phyloP scores from a whole-genome alignment of 1,140 invertebrate species.

The Drosophila bocqueti region DNA sequence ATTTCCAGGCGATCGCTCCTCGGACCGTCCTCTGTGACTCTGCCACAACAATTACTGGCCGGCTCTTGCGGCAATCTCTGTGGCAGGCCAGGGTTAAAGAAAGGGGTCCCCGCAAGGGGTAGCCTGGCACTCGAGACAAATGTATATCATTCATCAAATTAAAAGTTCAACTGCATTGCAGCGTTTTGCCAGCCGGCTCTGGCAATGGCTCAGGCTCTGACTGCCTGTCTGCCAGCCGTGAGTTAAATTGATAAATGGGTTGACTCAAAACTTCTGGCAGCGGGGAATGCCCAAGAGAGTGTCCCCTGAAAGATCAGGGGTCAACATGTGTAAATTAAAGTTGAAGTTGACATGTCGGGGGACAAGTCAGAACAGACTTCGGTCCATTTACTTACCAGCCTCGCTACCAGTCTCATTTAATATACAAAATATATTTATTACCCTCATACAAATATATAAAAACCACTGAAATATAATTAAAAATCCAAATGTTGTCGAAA shows the following conservation, averaged over 20 bases:
- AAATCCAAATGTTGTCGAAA: not conserved
- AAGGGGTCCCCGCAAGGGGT: slow-evolving; percentile 12
- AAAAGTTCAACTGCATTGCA: slow-evolving; percentile 77
- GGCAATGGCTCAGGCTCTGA: slow-evolving; percentile 5
- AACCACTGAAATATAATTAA: not conserved
- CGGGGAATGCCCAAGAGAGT: not conserved
- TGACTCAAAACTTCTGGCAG: slow-evolving; percentile 15
- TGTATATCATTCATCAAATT: slow-evolving; percentile 84
- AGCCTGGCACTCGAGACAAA: slow-evolving; percentile 75
- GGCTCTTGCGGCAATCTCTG: slow-evolving; percentile 61
- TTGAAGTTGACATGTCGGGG: not conserved
- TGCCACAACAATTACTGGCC: slow-evolving; percentile 70
- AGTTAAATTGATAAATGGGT: slow-evolving; percentile 58
- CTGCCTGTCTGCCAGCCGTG: slow-evolving; percentile 56
- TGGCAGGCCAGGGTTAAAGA: slow-evolving; percentile 16
- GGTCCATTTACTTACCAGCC: not conserved
- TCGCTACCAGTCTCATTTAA: not conserved
- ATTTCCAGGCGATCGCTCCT: slow-evolving; percentile 55
- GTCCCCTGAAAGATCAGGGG: slow-evolving; percentile 6
- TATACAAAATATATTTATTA: not conserved
- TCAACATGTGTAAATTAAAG: slow-evolving; percentile 1
- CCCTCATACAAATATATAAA: not conserved
- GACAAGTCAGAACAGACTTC: not conserved
- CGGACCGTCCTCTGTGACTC: slow-evolving; percentile 42
- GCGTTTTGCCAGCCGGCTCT: slow-evolving; percentile 61